Evolutionary conservation across 2,113 vertebrate species (phyloP).

Genomic region (Pelecanoides urinatrix): DNA sequence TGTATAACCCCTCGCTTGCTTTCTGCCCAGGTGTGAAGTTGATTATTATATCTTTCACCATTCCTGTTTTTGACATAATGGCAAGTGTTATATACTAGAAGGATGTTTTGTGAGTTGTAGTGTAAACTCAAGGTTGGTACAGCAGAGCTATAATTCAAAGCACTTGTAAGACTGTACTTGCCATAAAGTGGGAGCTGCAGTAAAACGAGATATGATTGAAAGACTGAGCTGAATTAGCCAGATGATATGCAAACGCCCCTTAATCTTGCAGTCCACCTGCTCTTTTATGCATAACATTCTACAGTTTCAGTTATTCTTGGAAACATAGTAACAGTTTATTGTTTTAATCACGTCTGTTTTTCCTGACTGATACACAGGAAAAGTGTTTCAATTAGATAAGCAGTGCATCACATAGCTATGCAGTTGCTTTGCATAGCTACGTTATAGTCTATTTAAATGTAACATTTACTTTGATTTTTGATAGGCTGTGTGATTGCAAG

Average conservation of each 20-base stretch:
- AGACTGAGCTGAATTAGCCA: not conserved
- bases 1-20: not conserved
- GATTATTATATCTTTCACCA: not conserved
- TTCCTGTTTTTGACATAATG: not conserved
- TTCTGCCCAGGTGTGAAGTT: not conserved
- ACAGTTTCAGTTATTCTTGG: slow-evolving; percentile 64
- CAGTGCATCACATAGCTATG: slow-evolving; percentile 36
- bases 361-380: slow-evolving; percentile 69
- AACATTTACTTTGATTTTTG: not conserved
- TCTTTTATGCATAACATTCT: not conserved
- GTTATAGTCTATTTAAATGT: not conserved
- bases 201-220: not conserved
- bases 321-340: slow-evolving; percentile 45
- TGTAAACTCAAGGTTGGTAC: not conserved
- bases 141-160: not conserved
- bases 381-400: slow-evolving; percentile 70
- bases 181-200: not conserved
- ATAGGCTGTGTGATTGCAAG: not conserved
- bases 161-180: not conserved
- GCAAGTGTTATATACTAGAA: not conserved
- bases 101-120: not conserved
- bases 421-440: not conserved
- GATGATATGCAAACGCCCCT: not conserved
- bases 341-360: slow-evolving; percentile 67
- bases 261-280: slow-evolving; percentile 59